Evolutionary conservation across 2,797 vertebrate species (phyloP).

Genomic region (Liasis olivaceus): DNA sequence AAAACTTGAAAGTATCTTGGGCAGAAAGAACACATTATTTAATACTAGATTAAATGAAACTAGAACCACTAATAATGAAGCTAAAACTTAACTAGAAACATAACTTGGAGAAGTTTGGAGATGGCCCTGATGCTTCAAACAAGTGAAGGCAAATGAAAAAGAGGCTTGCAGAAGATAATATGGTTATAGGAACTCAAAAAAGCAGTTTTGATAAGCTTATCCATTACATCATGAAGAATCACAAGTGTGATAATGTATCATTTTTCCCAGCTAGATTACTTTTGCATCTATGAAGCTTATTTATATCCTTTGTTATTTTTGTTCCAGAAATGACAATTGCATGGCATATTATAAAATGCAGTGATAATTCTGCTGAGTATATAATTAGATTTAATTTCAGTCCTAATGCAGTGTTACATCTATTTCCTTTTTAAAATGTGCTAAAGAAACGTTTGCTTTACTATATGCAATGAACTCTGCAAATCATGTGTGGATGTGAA

Average conservation of each 20-base stretch:
- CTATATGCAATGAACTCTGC: neutral
- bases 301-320: neutral
- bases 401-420: neutral
- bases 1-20: neutral
- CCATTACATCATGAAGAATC: neutral
- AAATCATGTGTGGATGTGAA: neutral
- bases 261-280: neutral
- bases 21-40: neutral
- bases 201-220: neutral
- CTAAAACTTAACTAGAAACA: neutral
- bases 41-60: neutral
- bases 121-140: neutral
- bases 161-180: neutral
- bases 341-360: neutral
- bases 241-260: neutral
- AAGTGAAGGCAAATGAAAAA: neutral
- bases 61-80: neutral
- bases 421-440: neutral
- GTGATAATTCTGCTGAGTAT: slow-evolving; percentile 13
- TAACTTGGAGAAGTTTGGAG: too few species aligned
- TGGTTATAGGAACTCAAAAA: neutral
- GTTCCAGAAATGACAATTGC: neutral
- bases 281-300: neutral
- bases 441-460: neutral
- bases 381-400: slow-evolving; percentile 13